Evolutionary conservation across 2,888 invertebrate genomes (phyloP).

Genomic region (Drosophila infuscata): DNA sequence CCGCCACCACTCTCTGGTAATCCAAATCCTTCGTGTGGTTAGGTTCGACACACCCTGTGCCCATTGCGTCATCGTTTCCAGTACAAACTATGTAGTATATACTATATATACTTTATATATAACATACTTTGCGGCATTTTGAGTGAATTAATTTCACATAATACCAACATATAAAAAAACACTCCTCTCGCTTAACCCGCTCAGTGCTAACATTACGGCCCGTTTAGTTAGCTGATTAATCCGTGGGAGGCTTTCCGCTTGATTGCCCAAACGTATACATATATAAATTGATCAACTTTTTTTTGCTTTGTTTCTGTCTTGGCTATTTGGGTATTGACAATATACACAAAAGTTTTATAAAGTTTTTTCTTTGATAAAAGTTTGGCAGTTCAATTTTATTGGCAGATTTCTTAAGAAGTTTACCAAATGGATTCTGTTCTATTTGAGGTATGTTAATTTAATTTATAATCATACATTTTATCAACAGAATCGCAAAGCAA

Average conservation of each 20-base stretch:
- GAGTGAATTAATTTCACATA: constrained; percentile 73
- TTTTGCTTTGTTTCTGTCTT: constrained; percentile 19
- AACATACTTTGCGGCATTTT: constrained; percentile 69
- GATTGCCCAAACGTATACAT: constrained; percentile 17
- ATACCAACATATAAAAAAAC: constrained; percentile 11
- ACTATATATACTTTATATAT: constrained; percentile 19
- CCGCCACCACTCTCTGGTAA: background rate
- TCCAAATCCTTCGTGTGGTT: constrained; percentile 39
- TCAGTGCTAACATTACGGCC: constrained; percentile 38
- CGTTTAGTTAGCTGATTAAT: constrained; percentile 55
- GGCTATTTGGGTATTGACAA: constrained; percentile 34
- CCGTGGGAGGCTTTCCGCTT: constrained; percentile 20
- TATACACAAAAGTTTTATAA: constrained; percentile 7
- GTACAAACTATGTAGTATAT: constrained; percentile 6
- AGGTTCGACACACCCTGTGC: constrained; percentile 41
- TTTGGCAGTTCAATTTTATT: background rate
- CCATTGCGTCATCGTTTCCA: constrained; percentile 51
- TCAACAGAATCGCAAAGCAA: background rate
- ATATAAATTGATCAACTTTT: constrained; percentile 22
- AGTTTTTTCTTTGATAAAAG: constrained; percentile 5
- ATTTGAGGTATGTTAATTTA: background rate
- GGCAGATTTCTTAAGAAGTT: background rate
- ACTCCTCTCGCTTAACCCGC: constrained; percentile 2
- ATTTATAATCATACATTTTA: background rate
- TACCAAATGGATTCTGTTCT: background rate